Evolutionary conservation across 2,113 vertebrate species (phyloP).

Genomic region (Hyaena hyaena): DNA sequence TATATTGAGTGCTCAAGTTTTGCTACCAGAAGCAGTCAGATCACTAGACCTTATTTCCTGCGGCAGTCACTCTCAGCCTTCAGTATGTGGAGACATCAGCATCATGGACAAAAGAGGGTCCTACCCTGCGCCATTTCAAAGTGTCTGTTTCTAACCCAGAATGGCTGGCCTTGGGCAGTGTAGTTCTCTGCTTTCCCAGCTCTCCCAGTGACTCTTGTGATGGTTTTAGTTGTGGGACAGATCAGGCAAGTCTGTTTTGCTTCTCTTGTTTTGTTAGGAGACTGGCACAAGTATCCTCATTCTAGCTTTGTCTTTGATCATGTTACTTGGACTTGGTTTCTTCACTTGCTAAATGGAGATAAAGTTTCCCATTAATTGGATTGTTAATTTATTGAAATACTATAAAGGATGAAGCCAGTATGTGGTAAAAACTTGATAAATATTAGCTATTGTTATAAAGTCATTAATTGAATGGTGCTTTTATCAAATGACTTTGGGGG

Average conservation of each 20-base stretch:
- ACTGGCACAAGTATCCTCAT: not conserved
- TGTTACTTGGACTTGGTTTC: not conserved
- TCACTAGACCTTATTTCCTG: not conserved
- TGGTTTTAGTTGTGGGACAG: not conserved
- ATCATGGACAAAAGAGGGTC: not conserved
- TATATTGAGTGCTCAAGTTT: not conserved
- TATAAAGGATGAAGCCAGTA: not conserved
- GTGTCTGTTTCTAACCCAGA: not conserved
- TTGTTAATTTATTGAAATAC: constrained; percentile 31
- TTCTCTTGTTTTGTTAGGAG: not conserved
- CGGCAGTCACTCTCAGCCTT: not conserved
- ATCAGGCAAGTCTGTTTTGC: not conserved
- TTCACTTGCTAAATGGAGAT: not conserved
- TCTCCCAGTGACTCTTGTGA: not conserved
- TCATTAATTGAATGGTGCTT: not conserved
- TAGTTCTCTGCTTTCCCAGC: not conserved
- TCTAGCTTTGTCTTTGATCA: not conserved
- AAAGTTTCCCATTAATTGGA: not conserved
- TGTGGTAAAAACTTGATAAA: constrained; percentile 17
- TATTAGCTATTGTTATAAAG: not conserved
- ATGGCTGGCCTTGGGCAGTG: not conserved
- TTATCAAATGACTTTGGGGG: constrained; percentile 29
- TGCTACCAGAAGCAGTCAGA: not conserved
- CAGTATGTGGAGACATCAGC: not conserved
- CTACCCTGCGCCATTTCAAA: not conserved